These are phyloP conservation scores for Apis cerana DNA, from an alignment of 1,140 invertebrate genomes.

Conservation along the genomic window DNA sequence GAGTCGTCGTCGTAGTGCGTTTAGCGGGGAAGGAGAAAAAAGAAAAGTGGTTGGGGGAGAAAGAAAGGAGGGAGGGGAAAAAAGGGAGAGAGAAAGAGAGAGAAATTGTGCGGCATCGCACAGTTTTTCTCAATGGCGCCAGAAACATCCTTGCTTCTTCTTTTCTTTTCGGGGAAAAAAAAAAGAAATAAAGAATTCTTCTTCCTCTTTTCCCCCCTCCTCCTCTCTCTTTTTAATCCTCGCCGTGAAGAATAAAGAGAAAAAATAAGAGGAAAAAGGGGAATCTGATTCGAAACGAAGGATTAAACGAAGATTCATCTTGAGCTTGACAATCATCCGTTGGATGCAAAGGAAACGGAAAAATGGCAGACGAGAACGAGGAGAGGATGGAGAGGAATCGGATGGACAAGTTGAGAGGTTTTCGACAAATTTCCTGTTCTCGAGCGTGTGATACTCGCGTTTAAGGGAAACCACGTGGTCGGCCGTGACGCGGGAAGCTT, in stretches of 20 bases:
- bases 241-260: too few relatives aligned
- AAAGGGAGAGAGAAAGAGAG: conserved; percentile 36
- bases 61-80: conserved; percentile 38
- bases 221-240: background rate
- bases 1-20: conserved; percentile 52
- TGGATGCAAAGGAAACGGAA: background rate
- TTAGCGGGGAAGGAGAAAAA: conserved; percentile 31
- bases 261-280: background rate
- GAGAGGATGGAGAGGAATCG: background rate
- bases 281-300: background rate
- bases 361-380: background rate
- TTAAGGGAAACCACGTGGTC: conserved; percentile 36
- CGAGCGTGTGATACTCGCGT: background rate
- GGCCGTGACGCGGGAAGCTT: conserved; percentile 32
- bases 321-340: too few relatives aligned
- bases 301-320: background rate
- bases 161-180: background rate
- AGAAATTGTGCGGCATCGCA: conserved; percentile 10
- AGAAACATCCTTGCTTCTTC: conserved; percentile 14
- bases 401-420: conserved; percentile 47
- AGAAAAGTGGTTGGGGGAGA: conserved; percentile 20
- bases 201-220: too few relatives aligned
- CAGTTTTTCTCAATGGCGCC: conserved; percentile 60
- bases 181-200: too few relatives aligned
- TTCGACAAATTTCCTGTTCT: conserved; percentile 62